Evolutionary conservation across 2,888 invertebrate species (phyloP), one percentile per base, ranked within the genome.

Genomic region (Aphodius sticticus): DNA sequence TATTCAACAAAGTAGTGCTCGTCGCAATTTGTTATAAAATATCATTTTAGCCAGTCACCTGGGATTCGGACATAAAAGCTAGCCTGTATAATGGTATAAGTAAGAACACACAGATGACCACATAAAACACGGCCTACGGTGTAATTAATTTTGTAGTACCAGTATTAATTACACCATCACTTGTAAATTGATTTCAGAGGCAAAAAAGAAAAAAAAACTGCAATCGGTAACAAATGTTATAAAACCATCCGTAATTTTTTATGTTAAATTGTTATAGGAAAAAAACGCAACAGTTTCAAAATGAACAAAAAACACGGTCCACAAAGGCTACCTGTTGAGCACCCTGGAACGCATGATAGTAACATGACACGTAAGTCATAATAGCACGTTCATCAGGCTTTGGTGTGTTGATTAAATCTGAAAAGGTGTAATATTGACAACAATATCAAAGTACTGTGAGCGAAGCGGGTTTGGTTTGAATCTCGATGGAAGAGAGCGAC

Each of bases 271-370:
- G 69, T 16, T 16, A 16, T 74, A 16, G 69, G 15, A 69, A 80
- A 80, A 76, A 69, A 86, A 84, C 85, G 77, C 79, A 80, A 38
- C 26, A 26, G 26, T 26, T 26, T 26, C 26, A 26, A 26, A 26
- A 1, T 26, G 26, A 77, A 81, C 74, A 53, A 86, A 84, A 86
- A 84, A 83, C 81, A 81, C 82, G 81, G 84, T 81, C 83, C 37
- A 38, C 72, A 53, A 82, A 76, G 84, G 79, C 81, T 89, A 97
- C 98, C 97, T 98, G 97, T 93, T 97, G 97, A 90, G 97, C 97
- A 92, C 99, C 99, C 93, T 99, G 98, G 96, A 99, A 99, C 91
- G 99, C 99, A 93, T 99, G 99, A 93, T 99, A 99, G 94, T 99
- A 99, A 93, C 99, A 99, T 91, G 99, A 99, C 91, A 99, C 99